These are phyloP conservation scores for Chaenodraco wilsoni DNA, from an alignment of 2,797 vertebrate genomes.

Conservation along the genomic window DNA sequence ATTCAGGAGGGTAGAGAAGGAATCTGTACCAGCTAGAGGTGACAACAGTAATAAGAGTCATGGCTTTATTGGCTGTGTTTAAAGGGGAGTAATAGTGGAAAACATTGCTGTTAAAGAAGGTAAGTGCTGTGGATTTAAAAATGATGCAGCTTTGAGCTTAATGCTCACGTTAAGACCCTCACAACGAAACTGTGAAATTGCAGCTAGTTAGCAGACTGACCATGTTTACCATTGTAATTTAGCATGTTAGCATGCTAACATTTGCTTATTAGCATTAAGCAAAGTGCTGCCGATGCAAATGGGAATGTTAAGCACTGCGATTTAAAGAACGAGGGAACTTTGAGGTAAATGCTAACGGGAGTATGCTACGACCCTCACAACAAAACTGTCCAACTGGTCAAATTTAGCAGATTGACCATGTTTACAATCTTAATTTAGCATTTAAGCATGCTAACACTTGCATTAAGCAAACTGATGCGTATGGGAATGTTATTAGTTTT, in stretches of 20 bases:
- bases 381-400: too few species aligned
- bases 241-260: too few species aligned
- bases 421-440: background rate
- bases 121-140: background rate
- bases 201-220: background rate
- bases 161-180: background rate
- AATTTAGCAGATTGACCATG: background rate
- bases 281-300: too few species aligned
- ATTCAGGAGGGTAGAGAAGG: background rate
- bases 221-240: too few species aligned
- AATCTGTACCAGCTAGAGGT: background rate
- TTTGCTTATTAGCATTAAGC: too few species aligned
- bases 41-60: background rate
- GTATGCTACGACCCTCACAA: too few species aligned
- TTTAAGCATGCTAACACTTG: background rate
- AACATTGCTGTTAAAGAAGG: background rate
- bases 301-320: too few species aligned
- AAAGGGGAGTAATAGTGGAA: background rate
- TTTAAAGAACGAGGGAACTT: too few species aligned
- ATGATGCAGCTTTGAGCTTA: background rate
- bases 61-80: background rate
- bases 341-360: background rate
- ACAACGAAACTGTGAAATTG: background rate
- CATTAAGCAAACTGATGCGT: background rate
- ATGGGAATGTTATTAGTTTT: background rate